Conservation (phyloP, 2,113 vertebrate genomes). For the Drymodes brunneopygia region DNA sequence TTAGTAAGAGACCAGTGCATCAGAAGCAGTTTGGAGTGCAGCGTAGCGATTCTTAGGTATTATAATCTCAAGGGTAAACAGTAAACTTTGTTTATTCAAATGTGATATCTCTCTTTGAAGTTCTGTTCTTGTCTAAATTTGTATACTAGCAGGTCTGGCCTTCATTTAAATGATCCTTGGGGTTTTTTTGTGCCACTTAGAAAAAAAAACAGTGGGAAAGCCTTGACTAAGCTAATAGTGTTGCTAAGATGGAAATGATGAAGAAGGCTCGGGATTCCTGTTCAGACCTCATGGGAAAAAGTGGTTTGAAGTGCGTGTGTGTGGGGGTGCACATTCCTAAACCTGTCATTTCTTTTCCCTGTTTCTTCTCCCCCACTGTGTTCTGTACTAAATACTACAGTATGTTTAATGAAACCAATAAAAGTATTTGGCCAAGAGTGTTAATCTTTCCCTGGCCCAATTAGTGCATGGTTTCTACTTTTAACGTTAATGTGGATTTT, state of each 20-base stretch:
- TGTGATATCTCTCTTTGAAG: neutral
- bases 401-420: slow-evolving; percentile 36
- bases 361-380: neutral
- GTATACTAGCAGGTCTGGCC: slow-evolving; percentile 38
- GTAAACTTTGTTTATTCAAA: slow-evolving; percentile 59
- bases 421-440: slow-evolving; percentile 26
- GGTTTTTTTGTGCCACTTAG: neutral
- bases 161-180: slow-evolving; percentile 56
- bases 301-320: neutral
- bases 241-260: slow-evolving; percentile 20
- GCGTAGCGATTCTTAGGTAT: neutral
- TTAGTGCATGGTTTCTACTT: slow-evolving; percentile 25
- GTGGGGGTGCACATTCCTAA: neutral
- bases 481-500: neutral
- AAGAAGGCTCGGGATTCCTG: slow-evolving; percentile 26
- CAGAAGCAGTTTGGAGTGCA: neutral
- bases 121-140: slow-evolving; percentile 22
- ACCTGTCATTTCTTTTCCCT: slow-evolving; percentile 5
- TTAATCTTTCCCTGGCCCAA: slow-evolving; percentile 35
- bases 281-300: slow-evolving; percentile 7
- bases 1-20: neutral
- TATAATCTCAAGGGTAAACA: neutral
- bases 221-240: neutral
- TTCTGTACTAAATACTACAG: neutral
- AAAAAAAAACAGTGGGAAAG: neutral